phyloP scores from a whole-genome alignment of 2,888 invertebrate genomes.

The Cantharis rufa region DNA sequence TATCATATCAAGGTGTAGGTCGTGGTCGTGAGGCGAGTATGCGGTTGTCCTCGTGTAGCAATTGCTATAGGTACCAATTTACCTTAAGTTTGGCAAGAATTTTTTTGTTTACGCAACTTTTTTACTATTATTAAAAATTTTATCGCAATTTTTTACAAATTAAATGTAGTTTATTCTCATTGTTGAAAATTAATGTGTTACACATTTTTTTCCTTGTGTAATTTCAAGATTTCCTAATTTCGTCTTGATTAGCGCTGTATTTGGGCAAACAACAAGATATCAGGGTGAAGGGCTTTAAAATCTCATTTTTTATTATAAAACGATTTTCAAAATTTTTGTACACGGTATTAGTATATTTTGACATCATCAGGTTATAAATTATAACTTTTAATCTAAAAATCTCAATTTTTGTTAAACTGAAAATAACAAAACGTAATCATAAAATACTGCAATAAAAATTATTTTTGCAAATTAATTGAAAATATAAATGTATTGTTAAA shows the following conservation, averaged over 20 bases:
- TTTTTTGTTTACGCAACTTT: not conserved
- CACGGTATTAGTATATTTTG: too few relatives aligned
- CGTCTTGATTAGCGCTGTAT: not conserved
- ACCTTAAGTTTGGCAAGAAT: not conserved
- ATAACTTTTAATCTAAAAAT: too few relatives aligned
- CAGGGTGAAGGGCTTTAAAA: too few relatives aligned
- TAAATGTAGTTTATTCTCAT: not conserved
- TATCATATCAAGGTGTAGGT: not conserved
- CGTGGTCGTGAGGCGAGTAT: not conserved
- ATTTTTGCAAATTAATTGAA: not conserved
- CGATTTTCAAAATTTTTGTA: too few relatives aligned
- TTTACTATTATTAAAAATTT: not conserved
- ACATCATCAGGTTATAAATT: too few relatives aligned
- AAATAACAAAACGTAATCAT: not conserved
- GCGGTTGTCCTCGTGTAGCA: not conserved
- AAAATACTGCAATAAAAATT: not conserved
- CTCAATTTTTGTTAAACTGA: too few relatives aligned
- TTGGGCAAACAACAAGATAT: not conserved
- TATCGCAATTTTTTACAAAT: not conserved
- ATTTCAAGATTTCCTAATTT: not conserved
- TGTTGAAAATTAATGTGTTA: not conserved
- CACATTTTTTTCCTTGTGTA: not conserved
- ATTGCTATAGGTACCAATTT: not conserved
- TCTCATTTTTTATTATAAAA: too few relatives aligned
- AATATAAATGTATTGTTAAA: not conserved